Percentiles rank a stretch among this genome's conserved stretches.
phyloP scores from a whole-genome alignment of 2,888 invertebrate species.

The Plagiodera versicolora region DNA sequence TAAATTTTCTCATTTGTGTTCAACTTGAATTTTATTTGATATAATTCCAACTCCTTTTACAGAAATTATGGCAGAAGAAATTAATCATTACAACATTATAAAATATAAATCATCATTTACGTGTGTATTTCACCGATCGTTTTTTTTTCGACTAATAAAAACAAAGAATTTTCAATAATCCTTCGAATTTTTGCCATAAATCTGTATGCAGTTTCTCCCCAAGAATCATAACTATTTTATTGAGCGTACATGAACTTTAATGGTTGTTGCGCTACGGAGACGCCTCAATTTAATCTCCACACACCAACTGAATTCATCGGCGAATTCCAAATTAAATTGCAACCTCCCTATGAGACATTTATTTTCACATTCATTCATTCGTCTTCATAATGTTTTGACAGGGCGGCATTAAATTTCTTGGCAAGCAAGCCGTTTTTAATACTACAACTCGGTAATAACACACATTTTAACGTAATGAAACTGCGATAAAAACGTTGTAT shows the following conservation, averaged over 20 bases:
- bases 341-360: conserved; percentile 28
- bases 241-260: not conserved
- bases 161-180: too few species aligned
- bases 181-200: too few species aligned
- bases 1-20: too few species aligned
- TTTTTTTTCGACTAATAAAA: too few species aligned
- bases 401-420: conserved; percentile 28
- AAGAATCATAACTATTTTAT: too few species aligned
- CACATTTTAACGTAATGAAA: conserved; percentile 30
- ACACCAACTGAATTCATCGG: conserved; percentile 9
- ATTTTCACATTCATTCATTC: conserved; percentile 28
- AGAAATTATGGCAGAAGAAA: too few species aligned
- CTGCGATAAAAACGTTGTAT: conserved; percentile 29
- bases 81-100: too few species aligned
- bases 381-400: conserved; percentile 29
- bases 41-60: too few species aligned
- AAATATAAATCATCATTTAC: too few species aligned
- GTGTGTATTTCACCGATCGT: too few species aligned
- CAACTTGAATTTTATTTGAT: too few species aligned
- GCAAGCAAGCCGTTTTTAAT: conserved; percentile 27
- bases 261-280: not conserved
- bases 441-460: conserved; percentile 23
- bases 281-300: conserved; percentile 12
- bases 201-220: too few species aligned
- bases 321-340: conserved; percentile 24